A percentile compares a stretch with the other conserved stretches of the same genome.
These are phyloP conservation scores for Athalia rosae DNA, from an alignment of 2,888 invertebrate genomes.

Conservation along the genomic window DNA sequence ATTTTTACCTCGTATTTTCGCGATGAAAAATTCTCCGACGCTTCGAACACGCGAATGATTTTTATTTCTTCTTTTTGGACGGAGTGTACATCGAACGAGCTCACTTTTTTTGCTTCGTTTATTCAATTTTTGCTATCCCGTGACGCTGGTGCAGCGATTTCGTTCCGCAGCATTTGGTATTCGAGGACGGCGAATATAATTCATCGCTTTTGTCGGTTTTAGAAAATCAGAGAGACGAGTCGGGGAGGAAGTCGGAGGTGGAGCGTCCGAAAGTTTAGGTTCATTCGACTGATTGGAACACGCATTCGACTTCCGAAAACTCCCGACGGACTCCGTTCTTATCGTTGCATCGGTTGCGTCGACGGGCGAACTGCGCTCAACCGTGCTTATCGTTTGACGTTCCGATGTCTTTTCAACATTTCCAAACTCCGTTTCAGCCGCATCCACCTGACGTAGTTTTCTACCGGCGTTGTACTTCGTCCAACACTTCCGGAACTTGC, in stretches of 20 bases:
- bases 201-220: not conserved
- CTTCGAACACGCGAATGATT: not conserved
- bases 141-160: conserved; percentile 23
- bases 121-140: not conserved
- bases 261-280: conserved; percentile 4
- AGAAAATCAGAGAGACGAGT: conserved; percentile 2
- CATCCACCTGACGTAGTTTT: not conserved
- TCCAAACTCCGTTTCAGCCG: not conserved
- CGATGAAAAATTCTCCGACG: not conserved
- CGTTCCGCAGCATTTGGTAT: not conserved
- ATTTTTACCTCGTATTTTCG: not conserved
- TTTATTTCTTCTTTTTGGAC: not conserved
- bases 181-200: not conserved
- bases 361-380: not conserved
- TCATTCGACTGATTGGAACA: conserved; percentile 21
- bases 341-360: not conserved
- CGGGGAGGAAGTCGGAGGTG: conserved; percentile 14
- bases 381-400: not conserved
- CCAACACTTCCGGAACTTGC: conserved; percentile 60
- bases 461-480: conserved; percentile 51
- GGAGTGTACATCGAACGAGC: not conserved
- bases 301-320: conserved; percentile 8
- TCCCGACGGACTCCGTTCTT: conserved; percentile 4
- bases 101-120: not conserved
- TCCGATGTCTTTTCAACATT: not conserved